These are phyloP conservation scores for Aleiodes testaceus DNA, from an alignment of 2,888 invertebrate genomes.

Conservation along the genomic window DNA sequence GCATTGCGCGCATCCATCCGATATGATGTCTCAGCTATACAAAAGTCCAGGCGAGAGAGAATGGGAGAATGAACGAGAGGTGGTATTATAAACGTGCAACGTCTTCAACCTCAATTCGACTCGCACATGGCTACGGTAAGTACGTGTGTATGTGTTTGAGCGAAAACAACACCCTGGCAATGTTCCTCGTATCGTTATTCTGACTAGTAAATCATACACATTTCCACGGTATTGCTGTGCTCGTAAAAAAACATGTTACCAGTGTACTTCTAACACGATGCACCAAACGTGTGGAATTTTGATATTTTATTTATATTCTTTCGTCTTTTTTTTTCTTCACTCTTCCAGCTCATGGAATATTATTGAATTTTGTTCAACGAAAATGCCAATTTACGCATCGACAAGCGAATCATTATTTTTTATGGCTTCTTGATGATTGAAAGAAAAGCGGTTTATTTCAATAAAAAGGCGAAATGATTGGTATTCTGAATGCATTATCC, in stretches of 20 bases:
- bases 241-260: conserved; percentile 32
- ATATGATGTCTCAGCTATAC: conserved; percentile 4
- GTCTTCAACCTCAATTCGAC: conserved; percentile 39
- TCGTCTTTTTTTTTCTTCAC: neutral
- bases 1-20: conserved; percentile 4
- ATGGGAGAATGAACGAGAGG: neutral
- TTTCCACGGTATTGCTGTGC: conserved; percentile 34
- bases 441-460: neutral
- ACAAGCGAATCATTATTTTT: conserved; percentile 25
- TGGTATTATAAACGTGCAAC: neutral
- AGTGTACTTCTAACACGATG: no score
- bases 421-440: neutral
- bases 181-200: conserved; percentile 42
- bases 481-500: neutral
- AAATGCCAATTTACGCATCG: no score
- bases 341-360: conserved; percentile 18
- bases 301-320: no score
- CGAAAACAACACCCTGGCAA: conserved; percentile 23
- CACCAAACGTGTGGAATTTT: no score
- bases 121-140: conserved; percentile 29
- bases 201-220: conserved; percentile 41
- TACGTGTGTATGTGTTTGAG: neutral
- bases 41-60: neutral
- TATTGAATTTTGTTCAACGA: conserved; percentile 40
- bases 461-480: neutral